Conservation (phyloP, 2,888 invertebrate species). For the Rugalucina vietnamica region DNA sequence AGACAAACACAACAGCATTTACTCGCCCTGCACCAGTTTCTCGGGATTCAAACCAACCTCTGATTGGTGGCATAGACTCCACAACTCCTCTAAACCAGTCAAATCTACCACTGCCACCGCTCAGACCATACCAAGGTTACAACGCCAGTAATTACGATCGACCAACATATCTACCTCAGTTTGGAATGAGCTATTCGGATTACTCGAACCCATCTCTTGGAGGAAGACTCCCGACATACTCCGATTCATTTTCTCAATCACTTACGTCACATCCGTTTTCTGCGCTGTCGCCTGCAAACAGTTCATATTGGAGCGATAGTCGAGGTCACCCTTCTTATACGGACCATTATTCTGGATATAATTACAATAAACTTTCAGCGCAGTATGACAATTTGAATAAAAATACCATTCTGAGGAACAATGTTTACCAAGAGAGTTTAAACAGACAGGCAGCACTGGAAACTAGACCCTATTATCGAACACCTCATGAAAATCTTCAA, state of each 20-base stretch:
- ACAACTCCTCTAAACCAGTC: constrained; percentile 24
- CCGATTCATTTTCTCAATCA: constrained; percentile 67
- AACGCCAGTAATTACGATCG: constrained; percentile 65
- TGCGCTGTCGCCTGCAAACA: constrained; percentile 60
- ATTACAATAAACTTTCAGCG: constrained; percentile 68
- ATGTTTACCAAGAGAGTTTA: constrained; percentile 68
- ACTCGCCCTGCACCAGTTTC: constrained; percentile 64
- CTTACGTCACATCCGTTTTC: constrained; percentile 66
- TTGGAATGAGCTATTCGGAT: constrained; percentile 73
- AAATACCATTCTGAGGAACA: constrained; percentile 63
- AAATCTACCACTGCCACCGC: constrained; percentile 64
- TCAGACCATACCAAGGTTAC: constrained; percentile 68
- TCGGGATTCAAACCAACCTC: constrained; percentile 3
- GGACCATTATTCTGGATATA: constrained; percentile 68
- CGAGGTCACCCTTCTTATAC: constrained; percentile 63
- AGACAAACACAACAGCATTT: constrained; percentile 70
- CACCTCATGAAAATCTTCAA: constrained; percentile 73
- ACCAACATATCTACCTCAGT: constrained; percentile 72
- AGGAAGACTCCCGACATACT: constrained; percentile 61
- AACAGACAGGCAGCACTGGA: constrained; percentile 69
- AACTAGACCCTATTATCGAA: constrained; percentile 67
- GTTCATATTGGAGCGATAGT: constrained; percentile 70
- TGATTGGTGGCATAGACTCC: constrained; percentile 19
- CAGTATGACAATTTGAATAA: constrained; percentile 73
- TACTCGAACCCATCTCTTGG: constrained; percentile 66